Evolutionary conservation across 2,888 invertebrate genomes (phyloP), one percentile per base, ranked within the genome.

Genomic region (Campoplex nolae): DNA sequence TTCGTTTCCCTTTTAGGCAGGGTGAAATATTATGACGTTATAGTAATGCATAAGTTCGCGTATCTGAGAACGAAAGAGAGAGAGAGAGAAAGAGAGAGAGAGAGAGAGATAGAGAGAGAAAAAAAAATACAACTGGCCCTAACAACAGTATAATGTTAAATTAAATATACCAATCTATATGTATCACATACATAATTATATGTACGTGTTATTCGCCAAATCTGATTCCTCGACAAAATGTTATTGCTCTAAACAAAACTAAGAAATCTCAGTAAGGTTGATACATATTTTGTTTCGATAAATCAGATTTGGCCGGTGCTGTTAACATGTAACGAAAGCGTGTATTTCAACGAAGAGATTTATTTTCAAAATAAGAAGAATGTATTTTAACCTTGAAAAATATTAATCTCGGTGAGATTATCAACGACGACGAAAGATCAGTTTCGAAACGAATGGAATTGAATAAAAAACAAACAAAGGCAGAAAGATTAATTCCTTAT

Each of bases 1-100:
- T 89, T 90, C 86, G 88, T 87, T 90, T 92, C 92, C 92, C 91
- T 93, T 92, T 92, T 88, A 92, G 88, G 92, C 91, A 92, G 91
- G 91, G 90, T 92, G 90, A 92, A 85, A 90, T 88, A 91, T 89
- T 79, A 65, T 83, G 83, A 86, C 78, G 85, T 81, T 87, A 77
- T 80, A 76, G 54, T 83, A 83, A 87, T 78, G 83, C 84, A 84
- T 83, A 83, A 86, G 86, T 84, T 86, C 16, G 73, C 76, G 88
- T 84, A n/a, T 84, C 54, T 38, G 81, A 58, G 65, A 45, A 62
- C 32, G 32, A 62, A 7, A 32, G 62, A 62, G 54, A 48, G 48
- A 73, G 51, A 73, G 32, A 73, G 68, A 68, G 68, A 68, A n/a
- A n/a, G n/a, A 62, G 16, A 32, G 62, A 62, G 54, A 48, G 48